A percentile compares a stretch with the other conserved stretches of the same genome.
Evolutionary conservation across 2,888 invertebrate genomes (phyloP).

Genomic region (Eulithis prunata): DNA sequence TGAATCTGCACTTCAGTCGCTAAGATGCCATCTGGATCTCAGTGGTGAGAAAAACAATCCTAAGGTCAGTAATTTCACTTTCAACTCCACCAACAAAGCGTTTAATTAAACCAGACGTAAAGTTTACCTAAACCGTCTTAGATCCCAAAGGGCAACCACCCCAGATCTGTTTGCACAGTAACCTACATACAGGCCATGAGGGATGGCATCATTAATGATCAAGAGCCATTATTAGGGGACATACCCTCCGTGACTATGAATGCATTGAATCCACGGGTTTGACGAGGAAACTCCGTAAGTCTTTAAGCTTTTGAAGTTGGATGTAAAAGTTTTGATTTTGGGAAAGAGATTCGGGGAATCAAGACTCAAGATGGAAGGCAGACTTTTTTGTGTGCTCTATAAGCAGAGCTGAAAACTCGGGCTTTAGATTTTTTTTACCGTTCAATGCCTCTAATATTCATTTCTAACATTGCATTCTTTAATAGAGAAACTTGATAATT

Average conservation of each 20-base stretch:
- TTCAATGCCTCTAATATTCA: too few species aligned
- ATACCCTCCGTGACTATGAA: constrained; percentile 79
- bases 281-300: constrained; percentile 51
- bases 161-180: constrained; percentile 80
- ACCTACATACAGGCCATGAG: constrained; percentile 80
- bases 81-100: constrained; percentile 32
- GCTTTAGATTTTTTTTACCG: too few species aligned
- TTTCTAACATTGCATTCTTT: too few species aligned
- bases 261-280: constrained; percentile 66
- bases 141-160: constrained; percentile 66
- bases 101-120: constrained; percentile 60
- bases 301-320: constrained; percentile 49
- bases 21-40: too few species aligned
- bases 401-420: too few species aligned
- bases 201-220: constrained; percentile 81
- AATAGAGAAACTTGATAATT: too few species aligned
- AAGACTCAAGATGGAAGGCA: constrained; percentile 1
- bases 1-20: too few species aligned
- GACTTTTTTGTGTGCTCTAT: neutral
- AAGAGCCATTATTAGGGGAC: constrained; percentile 74
- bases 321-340: constrained; percentile 35
- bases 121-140: constrained; percentile 55
- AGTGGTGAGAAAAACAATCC: neutral
- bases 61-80: constrained; percentile 27
- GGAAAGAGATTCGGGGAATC: constrained; percentile 9